Percentiles rank a stretch among this genome's conserved stretches.
Conservation (phyloP, 2,888 invertebrate species). For the Yponomeuta cagnagella region DNA sequence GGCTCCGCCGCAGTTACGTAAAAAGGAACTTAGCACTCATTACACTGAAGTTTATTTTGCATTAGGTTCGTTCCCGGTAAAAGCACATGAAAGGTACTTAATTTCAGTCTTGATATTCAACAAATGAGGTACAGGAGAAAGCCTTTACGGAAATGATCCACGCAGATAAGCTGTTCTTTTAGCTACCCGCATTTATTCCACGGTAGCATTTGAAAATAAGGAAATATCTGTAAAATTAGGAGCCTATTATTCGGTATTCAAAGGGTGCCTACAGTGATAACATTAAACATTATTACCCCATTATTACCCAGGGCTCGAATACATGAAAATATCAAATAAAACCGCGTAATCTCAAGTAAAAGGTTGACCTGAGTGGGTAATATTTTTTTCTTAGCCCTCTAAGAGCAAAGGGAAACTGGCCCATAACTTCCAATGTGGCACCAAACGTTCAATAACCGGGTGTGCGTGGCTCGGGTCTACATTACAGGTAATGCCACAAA, state of each 20-base stretch:
- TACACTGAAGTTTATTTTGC: neutral
- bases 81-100: neutral
- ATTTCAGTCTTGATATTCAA: neutral
- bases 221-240: neutral
- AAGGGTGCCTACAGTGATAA: neutral
- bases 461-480: neutral
- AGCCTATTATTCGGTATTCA: neutral
- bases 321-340: slow-evolving; percentile 2
- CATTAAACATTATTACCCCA: neutral
- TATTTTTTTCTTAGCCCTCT: slow-evolving; percentile 3
- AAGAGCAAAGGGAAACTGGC: slow-evolving; percentile 1
- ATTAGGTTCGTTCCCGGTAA: neutral
- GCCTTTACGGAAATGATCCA: no score
- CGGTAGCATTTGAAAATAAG: neutral
- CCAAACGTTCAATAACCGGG: neutral
- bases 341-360: neutral
- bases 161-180: no score
- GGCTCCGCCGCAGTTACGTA: no score
- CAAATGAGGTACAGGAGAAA: neutral
- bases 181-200: neutral
- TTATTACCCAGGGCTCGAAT: neutral
- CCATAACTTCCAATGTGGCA: slow-evolving; percentile 1
- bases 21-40: neutral
- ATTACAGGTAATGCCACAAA: neutral
- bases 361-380: neutral